Base-by-base conservation (phyloP, 1,140 invertebrate species). In the Metopolophium dirhodum region DNA sequence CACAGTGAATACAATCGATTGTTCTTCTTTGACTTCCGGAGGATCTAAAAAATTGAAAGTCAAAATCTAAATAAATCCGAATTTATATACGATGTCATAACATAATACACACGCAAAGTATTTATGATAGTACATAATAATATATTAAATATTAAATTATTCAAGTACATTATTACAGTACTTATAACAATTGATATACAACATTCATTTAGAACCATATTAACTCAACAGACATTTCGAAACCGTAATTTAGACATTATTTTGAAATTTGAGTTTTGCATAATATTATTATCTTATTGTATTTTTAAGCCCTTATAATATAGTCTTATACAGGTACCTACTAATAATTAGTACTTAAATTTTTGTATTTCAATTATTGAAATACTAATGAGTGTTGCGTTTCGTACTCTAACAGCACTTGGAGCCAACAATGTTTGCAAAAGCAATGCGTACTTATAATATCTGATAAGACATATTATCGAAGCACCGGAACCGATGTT, bases 1-100 rank as follows among this genome's bases (percentile, higher is more conserved):
- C 18, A 97, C 97, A 0, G 97, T 96, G 95, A 97, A 97, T 35
- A 97, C 96, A 96, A 97, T 97, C 37, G 96, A 97, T 86, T 96
- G 95, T 94, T 97, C 96, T 94, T 97, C 97, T 94, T 96, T 96
- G 83, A 97, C 96, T 95, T 97, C 97, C 49, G 97, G 97, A 23
- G 97, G 96, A 95, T 96, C 96, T 96, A 94, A 41, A 95, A 95
- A 87, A 89, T 94, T 61, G 14, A 89, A 89, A 54, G 4, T 87
- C 4, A 85, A 47, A n/a, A 87, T 88, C n/a, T 35, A 51, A 88
- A 51, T 51, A 51, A 22, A 86, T 11, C 9, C 23, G 9, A n/a
- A n/a, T 41, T 14, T 4, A 61, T 30, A 30, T 68, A 3, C 41
- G 45, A 47, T 4, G 7, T 77, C 14, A 77, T 77, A 77, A 77